Evolutionary conservation across 2,888 invertebrate species (phyloP).

Genomic region (Luperina testacea): DNA sequence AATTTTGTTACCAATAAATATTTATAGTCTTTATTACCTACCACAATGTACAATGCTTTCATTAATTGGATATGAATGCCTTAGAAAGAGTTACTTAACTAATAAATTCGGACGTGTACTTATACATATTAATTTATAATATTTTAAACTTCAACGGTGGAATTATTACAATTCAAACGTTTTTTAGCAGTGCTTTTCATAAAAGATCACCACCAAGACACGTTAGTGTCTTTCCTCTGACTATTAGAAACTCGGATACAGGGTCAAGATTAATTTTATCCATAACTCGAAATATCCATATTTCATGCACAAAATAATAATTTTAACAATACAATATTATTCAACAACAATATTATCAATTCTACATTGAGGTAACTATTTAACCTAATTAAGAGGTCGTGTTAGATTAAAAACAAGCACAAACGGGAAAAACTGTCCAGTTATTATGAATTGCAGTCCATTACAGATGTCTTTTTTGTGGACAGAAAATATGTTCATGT

Average conservation of each 20-base stretch:
- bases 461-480: background rate
- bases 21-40: background rate
- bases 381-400: slow-evolving; percentile 28
- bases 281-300: background rate
- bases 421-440: slow-evolving; percentile 15
- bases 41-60: background rate
- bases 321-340: background rate
- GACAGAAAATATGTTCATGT: background rate
- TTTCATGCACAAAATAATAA: slow-evolving; percentile 1
- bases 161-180: background rate
- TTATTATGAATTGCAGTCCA: slow-evolving; percentile 11
- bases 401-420: slow-evolving; percentile 25
- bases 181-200: background rate
- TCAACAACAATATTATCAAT: slow-evolving; percentile 1
- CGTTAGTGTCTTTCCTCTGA: background rate
- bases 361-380: slow-evolving; percentile 1
- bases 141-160: background rate
- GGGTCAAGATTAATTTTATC: background rate
- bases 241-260: background rate
- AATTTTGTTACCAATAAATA: slow-evolving; percentile 25
- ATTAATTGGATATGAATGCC: background rate
- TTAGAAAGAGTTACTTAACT: background rate
- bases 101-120: background rate
- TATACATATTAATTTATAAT: background rate
- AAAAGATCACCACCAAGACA: background rate